These are phyloP conservation scores for Morinoia aosen DNA, from an alignment of 2,888 invertebrate species.

Conservation along the genomic window DNA sequence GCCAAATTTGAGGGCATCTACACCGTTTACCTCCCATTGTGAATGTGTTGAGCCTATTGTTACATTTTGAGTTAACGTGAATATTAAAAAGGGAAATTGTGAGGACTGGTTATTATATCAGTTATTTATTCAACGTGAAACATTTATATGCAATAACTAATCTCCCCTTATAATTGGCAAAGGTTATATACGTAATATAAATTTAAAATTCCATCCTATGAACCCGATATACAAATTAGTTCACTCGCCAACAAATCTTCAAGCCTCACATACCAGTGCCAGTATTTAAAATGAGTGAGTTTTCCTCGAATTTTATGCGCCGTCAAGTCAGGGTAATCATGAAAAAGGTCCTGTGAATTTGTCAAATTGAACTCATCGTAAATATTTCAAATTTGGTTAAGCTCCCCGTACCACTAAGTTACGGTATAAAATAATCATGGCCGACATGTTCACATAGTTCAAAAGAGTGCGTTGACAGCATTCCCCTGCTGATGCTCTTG, in stretches of 20 bases:
- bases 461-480: slow-evolving; percentile 7
- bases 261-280: not conserved
- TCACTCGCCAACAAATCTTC: not conserved
- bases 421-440: not conserved
- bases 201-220: not conserved
- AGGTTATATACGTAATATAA: not conserved
- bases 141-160: not conserved
- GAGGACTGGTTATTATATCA: not conserved
- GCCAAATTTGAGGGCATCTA: not conserved
- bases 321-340: not conserved
- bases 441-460: not conserved
- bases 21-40: not conserved
- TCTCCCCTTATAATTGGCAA: not conserved
- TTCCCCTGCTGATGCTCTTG: not conserved
- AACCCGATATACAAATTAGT: not conserved
- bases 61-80: not conserved
- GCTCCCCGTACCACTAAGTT: not conserved
- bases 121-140: not conserved
- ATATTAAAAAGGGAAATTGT: not conserved
- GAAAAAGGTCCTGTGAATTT: not conserved
- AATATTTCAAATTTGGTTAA: not conserved
- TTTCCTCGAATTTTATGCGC: not conserved
- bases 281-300: not conserved
- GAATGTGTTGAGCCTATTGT: not conserved
- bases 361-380: not conserved